Evolutionary conservation across 2,888 invertebrate genomes (phyloP), one percentile per base, ranked within the genome.

Genomic region (Orchestes rusci): DNA sequence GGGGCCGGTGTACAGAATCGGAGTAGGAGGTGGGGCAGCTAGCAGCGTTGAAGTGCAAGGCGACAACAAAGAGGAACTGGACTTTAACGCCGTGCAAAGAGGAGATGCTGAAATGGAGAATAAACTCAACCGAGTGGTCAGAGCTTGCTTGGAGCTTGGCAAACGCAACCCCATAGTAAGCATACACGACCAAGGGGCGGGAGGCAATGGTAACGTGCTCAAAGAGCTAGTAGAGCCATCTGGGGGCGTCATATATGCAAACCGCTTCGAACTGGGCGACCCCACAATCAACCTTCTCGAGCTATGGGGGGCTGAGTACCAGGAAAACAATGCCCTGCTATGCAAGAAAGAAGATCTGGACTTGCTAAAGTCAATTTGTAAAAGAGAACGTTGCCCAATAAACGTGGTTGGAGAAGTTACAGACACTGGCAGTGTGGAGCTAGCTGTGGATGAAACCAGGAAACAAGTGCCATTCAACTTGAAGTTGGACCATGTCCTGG

Each of bases 101-200:
- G 91, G 89, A 35, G 97, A 99, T 70, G 88, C 97, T 2, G 96
- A 99, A 74, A 97, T 99, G 97, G 96, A 95, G 56, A 94, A 97
- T 64, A 95, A 97, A 67, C 69, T 97, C 23, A 95, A 97, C 67
- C 75, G 97, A 47, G 84, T 95, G 2, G 89, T 99, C 1, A 75
- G 96, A 51, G 88, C 89, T 1, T 97, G 97, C 60, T 72, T 91
- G 20, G 97, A 99, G 71, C 71, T 84, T 63, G 79, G 79, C 1
- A 73, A 76, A 1, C 70, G 73, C 10, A 94, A 97, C 71, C 96
- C 96, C 2, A 93, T 97, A 56, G 75, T 76, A 57, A 85, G 94
- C 76, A 96, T 99, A 57, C 97, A 99, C 64, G 97, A 99, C 70
- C 97, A 97, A 74, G 97, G 97, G 15, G 97, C 97, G 5, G 97